Evolutionary conservation across 2,797 vertebrate genomes (phyloP).

Genomic region (Cyclopterus lumpus): DNA sequence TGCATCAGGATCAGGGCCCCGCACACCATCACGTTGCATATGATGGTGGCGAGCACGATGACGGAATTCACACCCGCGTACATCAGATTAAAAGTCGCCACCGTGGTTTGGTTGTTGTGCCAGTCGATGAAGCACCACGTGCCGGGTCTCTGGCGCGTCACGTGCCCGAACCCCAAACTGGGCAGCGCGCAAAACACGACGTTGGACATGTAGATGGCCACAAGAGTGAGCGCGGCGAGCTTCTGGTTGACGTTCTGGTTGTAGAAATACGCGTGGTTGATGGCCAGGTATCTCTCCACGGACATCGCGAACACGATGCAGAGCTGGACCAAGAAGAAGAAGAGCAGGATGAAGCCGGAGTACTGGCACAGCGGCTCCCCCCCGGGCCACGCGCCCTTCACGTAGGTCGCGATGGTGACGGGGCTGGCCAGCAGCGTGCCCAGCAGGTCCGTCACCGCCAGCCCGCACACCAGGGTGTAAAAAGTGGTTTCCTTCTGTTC

Average conservation of each 20-base stretch:
- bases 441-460: constrained; percentile 94
- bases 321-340: constrained; percentile 93
- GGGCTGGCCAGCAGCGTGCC: constrained; percentile 95
- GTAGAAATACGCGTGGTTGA: constrained; percentile 98
- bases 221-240: constrained; percentile 88
- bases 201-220: constrained; percentile 89
- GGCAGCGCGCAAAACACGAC: constrained; percentile 93
- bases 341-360: constrained; percentile 95
- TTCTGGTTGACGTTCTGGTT: constrained; percentile 92
- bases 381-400: constrained; percentile 91
- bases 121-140: constrained; percentile 99
- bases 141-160: constrained; percentile 82
- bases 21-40: constrained; percentile 94
- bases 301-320: constrained; percentile 98
- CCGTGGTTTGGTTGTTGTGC: constrained; percentile 81
- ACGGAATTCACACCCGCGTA: constrained; percentile 93
- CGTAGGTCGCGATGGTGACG: constrained; percentile 95
- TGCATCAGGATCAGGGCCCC: constrained; percentile 96
- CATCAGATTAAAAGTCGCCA: constrained; percentile 90
- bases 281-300: constrained; percentile 95
- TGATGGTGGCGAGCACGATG: constrained; percentile 90
- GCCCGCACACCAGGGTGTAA: constrained; percentile 95
- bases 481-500: constrained; percentile 98
- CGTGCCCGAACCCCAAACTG: constrained; percentile 88
- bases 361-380: constrained; percentile 90